Conservation (phyloP, 2,888 invertebrate genomes). For the Agonopterix heracliana region DNA sequence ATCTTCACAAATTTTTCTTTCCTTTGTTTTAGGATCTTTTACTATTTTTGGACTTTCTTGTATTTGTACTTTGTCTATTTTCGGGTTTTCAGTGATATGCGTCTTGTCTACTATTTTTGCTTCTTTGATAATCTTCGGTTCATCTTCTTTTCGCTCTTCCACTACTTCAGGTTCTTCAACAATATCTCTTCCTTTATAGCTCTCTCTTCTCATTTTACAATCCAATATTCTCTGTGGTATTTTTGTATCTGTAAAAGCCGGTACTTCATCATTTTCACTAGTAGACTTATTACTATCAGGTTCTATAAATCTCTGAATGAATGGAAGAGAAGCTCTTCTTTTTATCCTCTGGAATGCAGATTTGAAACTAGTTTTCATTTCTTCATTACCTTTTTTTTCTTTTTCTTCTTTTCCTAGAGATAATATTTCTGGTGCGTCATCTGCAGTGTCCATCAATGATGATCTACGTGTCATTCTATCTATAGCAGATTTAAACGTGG, state of each 20-base stretch:
- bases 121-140: neutral
- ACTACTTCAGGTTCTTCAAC: neutral
- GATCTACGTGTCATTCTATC: slow-evolving; percentile 37
- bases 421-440: too few species aligned
- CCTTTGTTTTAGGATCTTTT: too few species aligned
- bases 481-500: slow-evolving; percentile 57
- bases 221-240: too few species aligned
- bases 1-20: too few species aligned
- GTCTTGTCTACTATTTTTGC: neutral
- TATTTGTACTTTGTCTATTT: neutral
- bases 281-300: too few species aligned
- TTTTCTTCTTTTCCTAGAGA: too few species aligned
- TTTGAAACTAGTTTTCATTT: neutral
- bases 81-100: neutral
- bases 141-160: neutral
- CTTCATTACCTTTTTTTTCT: neutral
- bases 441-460: too few species aligned
- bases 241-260: too few species aligned
- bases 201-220: too few species aligned
- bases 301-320: neutral
- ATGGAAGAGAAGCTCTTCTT: neutral
- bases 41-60: neutral
- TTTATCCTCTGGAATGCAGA: neutral
- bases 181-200: too few species aligned
- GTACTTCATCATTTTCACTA: too few species aligned